A percentile compares a stretch with the other conserved stretches of the same genome.
These are phyloP conservation scores for Todiramphus saurophagus DNA, from an alignment of 2,113 vertebrate species.

Conservation along the genomic window DNA sequence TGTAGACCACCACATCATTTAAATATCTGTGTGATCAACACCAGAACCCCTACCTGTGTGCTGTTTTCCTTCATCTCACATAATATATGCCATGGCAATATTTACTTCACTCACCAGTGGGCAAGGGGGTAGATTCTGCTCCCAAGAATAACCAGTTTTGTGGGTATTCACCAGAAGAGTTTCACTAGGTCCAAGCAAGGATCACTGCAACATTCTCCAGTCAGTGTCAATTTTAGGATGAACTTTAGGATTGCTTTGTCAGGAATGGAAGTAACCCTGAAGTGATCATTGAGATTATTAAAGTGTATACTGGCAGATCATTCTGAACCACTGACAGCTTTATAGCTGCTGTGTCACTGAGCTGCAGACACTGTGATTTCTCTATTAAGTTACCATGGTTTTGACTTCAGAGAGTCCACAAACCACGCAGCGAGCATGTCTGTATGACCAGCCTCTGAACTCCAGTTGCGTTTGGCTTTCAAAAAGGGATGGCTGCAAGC, in stretches of 20 bases:
- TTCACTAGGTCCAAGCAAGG: not conserved
- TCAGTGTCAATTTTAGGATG: not conserved
- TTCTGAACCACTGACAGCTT: slow-evolving; percentile 6
- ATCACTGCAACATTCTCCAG: not conserved
- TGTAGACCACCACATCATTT: not conserved
- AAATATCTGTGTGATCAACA: not conserved
- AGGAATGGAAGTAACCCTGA: not conserved
- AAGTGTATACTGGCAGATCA: not conserved
- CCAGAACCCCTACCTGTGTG: not conserved
- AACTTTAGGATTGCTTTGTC: not conserved
- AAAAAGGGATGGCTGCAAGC: not conserved
- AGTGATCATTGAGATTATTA: not conserved
- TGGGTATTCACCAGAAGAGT: not conserved
- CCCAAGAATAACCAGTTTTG: not conserved
- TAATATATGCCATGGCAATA: not conserved
- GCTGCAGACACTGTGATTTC: not conserved
- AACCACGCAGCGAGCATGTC: not conserved
- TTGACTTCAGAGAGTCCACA: not conserved
- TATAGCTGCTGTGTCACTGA: not conserved
- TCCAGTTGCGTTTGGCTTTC: not conserved
- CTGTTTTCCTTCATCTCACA: not conserved
- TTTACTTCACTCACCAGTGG: not conserved
- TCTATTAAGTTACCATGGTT: not conserved
- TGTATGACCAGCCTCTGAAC: not conserved
- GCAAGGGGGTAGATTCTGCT: not conserved